Base-by-base conservation (phyloP, 2,888 invertebrate species). In the Andrena trimmerana region DNA sequence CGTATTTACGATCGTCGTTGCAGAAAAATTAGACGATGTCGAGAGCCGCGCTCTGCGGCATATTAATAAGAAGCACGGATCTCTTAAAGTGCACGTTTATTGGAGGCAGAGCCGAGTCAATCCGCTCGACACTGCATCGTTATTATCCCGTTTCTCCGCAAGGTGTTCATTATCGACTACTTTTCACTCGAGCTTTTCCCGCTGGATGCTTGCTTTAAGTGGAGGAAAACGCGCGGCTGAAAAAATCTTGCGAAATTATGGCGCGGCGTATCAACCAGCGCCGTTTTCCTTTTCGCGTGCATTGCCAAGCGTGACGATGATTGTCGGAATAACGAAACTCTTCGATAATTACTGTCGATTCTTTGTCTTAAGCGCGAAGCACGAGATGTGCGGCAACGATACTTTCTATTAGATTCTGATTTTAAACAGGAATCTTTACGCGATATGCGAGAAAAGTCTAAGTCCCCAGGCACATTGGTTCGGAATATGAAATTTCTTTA, bases 41-140 rank as follows among this genome's bases (percentile, higher is more conserved):
- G 60, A 76, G 24, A 66, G 24, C 29, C 6, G 31, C 63, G 36
- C 54, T 57, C 36, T n/a, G 7, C 24, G 13, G 2, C 16, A 27
- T n/a, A 54, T 20, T n/a, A 31, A 77, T 24, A 73, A 83, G 36
- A 33, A 59, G n/a, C 48, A 20, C 24, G 36, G 20, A 54, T 50
- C 72, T 71, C 10, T 83, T 13, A 74, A 81, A 81, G 77, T 83
- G 67, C 10, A 75, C 59, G 42, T 67, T 60, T 71, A 54, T 65
- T 10, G 50, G 54, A 52, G 27, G 67, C 62, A 59, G 20, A 59
- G 20, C 8, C 60, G 57, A 42, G 72, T 71, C 57, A 29, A 68
- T 52, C 8, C 29, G 31, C 24, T 57, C 33, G 42, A 69, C n/a
- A 16, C 36, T 33, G 20, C 27, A 16, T 33, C 42, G 16, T 79